A percentile compares a stretch with the other conserved stretches of the same genome.
Conservation (phyloP, 2,888 invertebrate species). For the Eumerus sabulonum region DNA sequence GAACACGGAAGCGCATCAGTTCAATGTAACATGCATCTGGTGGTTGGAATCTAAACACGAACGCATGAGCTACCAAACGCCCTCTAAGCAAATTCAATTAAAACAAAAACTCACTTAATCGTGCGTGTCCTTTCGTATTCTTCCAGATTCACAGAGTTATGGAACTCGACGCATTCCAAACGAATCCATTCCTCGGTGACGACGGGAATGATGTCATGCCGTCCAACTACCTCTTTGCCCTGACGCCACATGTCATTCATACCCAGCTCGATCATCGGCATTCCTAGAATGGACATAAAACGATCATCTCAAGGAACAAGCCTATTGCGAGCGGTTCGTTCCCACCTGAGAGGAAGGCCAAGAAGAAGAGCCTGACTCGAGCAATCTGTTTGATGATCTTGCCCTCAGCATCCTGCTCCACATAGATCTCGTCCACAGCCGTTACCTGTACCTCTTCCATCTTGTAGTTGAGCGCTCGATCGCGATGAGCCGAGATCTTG, state of each 20-base stretch:
- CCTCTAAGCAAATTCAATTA: neutral
- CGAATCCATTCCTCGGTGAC: constrained; percentile 99
- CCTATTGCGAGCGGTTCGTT: too few species aligned
- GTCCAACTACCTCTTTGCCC: constrained; percentile 98
- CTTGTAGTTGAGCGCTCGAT: constrained; percentile 94
- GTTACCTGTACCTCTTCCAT: constrained; percentile 97
- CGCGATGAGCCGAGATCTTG: constrained; percentile 89
- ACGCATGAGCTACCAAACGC: neutral
- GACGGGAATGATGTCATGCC: constrained; percentile 99
- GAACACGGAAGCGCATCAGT: constrained; percentile 95
- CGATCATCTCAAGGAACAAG: neutral
- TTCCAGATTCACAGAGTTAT: constrained; percentile 94
- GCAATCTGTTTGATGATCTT: constrained; percentile 94
- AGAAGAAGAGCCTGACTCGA: constrained; percentile 95
- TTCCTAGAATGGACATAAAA: constrained; percentile 81
- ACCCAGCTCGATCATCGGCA: constrained; percentile 98
- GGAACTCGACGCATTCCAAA: constrained; percentile 95
- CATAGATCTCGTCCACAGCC: constrained; percentile 94
- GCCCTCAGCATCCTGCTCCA: constrained; percentile 92
- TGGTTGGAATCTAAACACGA: constrained; percentile 89
- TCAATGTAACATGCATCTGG: constrained; percentile 99
- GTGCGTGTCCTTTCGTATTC: constrained; percentile 92
- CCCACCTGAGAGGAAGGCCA: constrained; percentile 94
- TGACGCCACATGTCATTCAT: constrained; percentile 98
- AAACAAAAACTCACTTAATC: constrained; percentile 83